phyloP scores from a whole-genome alignment of 2,113 vertebrate genomes.

The Felis chaus region DNA sequence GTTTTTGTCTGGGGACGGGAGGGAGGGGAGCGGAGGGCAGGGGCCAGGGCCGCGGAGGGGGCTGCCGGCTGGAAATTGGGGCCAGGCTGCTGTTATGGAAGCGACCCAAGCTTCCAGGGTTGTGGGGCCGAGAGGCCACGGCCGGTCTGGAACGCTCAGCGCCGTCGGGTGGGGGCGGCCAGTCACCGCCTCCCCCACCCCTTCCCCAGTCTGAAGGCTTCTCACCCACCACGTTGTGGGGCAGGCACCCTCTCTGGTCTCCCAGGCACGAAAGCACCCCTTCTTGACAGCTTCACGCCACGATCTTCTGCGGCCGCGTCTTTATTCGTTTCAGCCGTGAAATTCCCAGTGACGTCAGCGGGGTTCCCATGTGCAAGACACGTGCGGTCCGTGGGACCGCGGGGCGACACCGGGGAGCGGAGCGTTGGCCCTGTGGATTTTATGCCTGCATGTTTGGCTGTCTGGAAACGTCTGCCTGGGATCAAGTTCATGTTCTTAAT shows the following conservation, averaged over 20 bases:
- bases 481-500: conserved; percentile 49
- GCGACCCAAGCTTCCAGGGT: not conserved
- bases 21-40: rapidly evolving
- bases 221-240: rapidly evolving
- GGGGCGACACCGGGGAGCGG: not conserved
- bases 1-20: conserved; percentile 57
- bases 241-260: not conserved
- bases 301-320: not conserved
- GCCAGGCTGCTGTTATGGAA: not conserved
- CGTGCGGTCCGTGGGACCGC: not conserved
- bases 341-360: conserved; percentile 60
- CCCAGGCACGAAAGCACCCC: not conserved
- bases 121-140: not conserved
- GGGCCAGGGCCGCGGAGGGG: not conserved
- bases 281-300: not conserved
- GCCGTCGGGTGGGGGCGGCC: not conserved
- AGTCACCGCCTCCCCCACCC: not conserved
- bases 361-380: conserved; percentile 50
- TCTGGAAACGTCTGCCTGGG: conserved; percentile 50
- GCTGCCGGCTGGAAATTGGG: not conserved
- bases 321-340: conserved; percentile 36
- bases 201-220: rapidly evolving
- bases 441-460: not conserved
- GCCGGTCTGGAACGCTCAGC: too few relatives aligned
- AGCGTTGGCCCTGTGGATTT: not conserved